Conservation (phyloP, 2,888 invertebrate species). For the Globia sparganii region DNA sequence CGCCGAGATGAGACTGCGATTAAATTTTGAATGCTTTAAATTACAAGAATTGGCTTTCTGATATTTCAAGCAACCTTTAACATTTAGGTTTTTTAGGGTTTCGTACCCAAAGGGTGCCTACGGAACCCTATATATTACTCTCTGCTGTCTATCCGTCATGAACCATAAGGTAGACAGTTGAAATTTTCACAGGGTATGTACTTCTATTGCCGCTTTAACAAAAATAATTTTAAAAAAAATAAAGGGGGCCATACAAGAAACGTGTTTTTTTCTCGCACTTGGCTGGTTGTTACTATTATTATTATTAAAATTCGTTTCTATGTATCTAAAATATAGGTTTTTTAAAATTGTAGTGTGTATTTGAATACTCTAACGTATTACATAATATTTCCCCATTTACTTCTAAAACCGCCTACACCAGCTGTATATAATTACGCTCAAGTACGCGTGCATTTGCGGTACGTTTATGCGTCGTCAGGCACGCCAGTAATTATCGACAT, state of each 20-base stretch:
- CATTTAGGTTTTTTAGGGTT: not conserved
- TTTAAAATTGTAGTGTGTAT: not conserved
- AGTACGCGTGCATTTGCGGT: conserved; percentile 39
- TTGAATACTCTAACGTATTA: not conserved
- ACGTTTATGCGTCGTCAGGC: conserved; percentile 62
- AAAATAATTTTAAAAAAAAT: too few species aligned
- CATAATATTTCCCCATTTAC: not conserved
- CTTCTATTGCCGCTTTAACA: not conserved
- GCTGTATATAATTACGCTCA: conserved; percentile 21
- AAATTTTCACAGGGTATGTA: not conserved
- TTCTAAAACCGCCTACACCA: conserved; percentile 16
- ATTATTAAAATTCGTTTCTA: not conserved
- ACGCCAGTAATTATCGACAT: conserved; percentile 78
- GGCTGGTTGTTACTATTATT: too few species aligned
- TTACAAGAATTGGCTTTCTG: too few species aligned
- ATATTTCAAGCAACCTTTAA: not conserved
- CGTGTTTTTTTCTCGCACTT: not conserved
- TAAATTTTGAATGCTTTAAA: too few species aligned
- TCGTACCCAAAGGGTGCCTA: not conserved
- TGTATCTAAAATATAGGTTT: not conserved
- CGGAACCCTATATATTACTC: not conserved
- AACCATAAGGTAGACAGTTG: not conserved
- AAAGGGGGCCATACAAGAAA: not conserved
- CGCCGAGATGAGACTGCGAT: too few species aligned
- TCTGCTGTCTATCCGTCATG: not conserved